Evolutionary conservation across 2,797 vertebrate species (phyloP), one percentile per base, ranked within the genome.

Genomic region (Anguilla pacifica): DNA sequence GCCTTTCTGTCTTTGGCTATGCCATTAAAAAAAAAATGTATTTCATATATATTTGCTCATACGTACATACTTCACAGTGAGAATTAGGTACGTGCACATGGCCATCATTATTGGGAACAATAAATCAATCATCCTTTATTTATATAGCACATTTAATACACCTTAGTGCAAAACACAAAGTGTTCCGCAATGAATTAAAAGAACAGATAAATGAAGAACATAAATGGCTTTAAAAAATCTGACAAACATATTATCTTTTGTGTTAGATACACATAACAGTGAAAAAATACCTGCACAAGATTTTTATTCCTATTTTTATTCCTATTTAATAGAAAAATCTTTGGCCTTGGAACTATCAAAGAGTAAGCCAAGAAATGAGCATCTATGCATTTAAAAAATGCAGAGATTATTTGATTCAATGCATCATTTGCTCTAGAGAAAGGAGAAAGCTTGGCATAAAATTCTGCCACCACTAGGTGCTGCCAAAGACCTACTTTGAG

Each of bases 381-480:
- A 1, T 39, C 74, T 39, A 79, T 6, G 35, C 15, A 39, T 39
- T 39, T 15, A 79, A 74, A 39, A 77, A 5, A 25, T 10, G 10
- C 1, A 49, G 61, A n/a, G 5, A 0, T 67, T 10, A 9, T 67
- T 51, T 51, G 19, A 49, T 81, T 6, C 19, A 81, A 3, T 49
- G 77, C 77, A 39, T 79, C 11, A 39, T 79, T 79, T 79, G 11
- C 74, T 6, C 22, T 25, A 22, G 35, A 7, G 61, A n/a, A 67
- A n/a, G n/a, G 22, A 43, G 31, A 22, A 13, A 43, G 39, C 13
- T 0, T 2, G 39, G 88, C 87, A 90, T 94, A 85, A 92, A 94
- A 95, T 94, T 94, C 95, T 97, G 93, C 93, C 91, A 94, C 98
- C 98, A 98, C 98, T 97, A 97, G 98, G 97, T 98, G 98, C 97